Percentiles rank a stretch among this genome's conserved stretches.
Evolutionary conservation across 2,888 invertebrate genomes (phyloP).

Genomic region (Rhabditoides inermis): DNA sequence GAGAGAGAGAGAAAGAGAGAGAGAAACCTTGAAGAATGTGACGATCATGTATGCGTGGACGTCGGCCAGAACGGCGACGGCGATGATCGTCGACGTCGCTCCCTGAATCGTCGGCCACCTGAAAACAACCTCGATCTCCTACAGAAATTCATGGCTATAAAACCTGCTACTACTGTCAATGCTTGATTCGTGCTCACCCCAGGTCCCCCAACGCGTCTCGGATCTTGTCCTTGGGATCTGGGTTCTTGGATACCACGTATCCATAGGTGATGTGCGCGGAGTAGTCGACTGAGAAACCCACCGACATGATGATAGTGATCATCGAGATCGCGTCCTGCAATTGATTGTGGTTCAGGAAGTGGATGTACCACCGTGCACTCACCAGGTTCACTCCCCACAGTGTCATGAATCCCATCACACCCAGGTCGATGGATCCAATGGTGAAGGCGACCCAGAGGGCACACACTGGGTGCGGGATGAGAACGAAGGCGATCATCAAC

Average conservation of each 20-base stretch:
- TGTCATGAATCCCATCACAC: constrained; percentile 91
- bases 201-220: constrained; percentile 77
- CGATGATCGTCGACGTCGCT: constrained; percentile 79
- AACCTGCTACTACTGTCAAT: neutral
- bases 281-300: constrained; percentile 90
- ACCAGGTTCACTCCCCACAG: constrained; percentile 80
- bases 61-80: constrained; percentile 73
- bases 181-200: too few relatives aligned
- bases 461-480: constrained; percentile 83
- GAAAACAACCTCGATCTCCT: too few relatives aligned
- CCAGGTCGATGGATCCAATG: constrained; percentile 82
- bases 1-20: constrained; percentile 3
- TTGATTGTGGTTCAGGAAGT: neutral
- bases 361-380: too few relatives aligned
- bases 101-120: too few relatives aligned
- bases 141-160: too few relatives aligned
- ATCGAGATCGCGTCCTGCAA: constrained; percentile 68
- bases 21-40: constrained; percentile 74
- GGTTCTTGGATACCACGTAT: constrained; percentile 42
- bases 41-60: constrained; percentile 88
- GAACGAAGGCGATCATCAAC: constrained; percentile 85
- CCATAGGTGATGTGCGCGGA: constrained; percentile 63
- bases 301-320: constrained; percentile 76
- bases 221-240: constrained; percentile 56
- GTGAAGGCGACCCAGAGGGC: constrained; percentile 89